Percentiles rank a stretch among this genome's conserved stretches.
Evolutionary conservation across 2,888 invertebrate species (phyloP).

Genomic region (Eristalinus aeneus): DNA sequence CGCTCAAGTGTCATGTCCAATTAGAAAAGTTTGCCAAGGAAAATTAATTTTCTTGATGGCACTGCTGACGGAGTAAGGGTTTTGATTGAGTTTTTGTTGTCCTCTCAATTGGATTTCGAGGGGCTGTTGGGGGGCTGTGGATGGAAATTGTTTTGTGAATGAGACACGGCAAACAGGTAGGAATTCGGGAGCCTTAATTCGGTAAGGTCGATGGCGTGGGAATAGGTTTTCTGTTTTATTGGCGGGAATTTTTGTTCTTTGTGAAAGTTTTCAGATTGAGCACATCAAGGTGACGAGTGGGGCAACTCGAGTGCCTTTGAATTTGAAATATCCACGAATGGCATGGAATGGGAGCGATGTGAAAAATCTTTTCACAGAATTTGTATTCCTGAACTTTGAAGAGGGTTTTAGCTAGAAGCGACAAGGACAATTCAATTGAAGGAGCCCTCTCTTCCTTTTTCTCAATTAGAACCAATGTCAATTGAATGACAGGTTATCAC

Average conservation of each 20-base stretch:
- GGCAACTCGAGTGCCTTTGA: background rate
- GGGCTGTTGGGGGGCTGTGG: background rate
- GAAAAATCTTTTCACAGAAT: too few species aligned
- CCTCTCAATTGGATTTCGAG: background rate
- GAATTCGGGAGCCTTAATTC: background rate
- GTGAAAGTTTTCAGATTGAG: background rate
- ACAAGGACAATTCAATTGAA: too few species aligned
- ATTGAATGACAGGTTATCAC: too few species aligned
- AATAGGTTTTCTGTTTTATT: background rate
- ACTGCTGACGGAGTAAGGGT: background rate
- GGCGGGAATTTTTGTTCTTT: background rate
- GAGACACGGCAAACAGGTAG: background rate
- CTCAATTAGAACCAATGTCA: too few species aligned
- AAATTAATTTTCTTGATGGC: conserved; percentile 8
- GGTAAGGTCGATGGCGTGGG: background rate
- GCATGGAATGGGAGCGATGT: too few species aligned
- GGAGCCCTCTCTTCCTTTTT: too few species aligned
- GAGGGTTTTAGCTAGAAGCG: too few species aligned
- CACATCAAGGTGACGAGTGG: background rate
- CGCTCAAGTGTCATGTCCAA: conserved; percentile 45
- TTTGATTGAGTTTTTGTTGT: conserved; percentile 9
- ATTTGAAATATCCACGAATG: too few species aligned
- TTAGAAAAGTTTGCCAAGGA: conserved; percentile 31
- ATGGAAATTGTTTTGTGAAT: background rate
- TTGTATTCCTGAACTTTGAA: too few species aligned